A percentile compares a stretch with the other conserved stretches of the same genome.
phyloP scores from a whole-genome alignment of 2,113 vertebrate species.

The Myrmecobius fasciatus region DNA sequence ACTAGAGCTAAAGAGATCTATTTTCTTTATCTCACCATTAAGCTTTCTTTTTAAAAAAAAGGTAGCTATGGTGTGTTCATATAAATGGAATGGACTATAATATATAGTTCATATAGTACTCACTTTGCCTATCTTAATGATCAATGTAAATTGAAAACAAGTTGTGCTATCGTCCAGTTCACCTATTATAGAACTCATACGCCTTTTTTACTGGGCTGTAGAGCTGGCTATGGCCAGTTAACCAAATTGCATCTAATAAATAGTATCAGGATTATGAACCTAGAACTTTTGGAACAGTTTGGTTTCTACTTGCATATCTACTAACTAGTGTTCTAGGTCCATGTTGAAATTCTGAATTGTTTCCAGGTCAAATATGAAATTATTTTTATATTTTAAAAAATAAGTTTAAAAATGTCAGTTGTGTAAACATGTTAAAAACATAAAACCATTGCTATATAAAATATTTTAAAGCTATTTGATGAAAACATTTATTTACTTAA shows the following conservation, averaged over 20 bases:
- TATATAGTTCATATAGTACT: not conserved
- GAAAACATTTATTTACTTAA: constrained; percentile 81
- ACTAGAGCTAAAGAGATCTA: not conserved
- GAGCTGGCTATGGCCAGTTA: constrained; percentile 47
- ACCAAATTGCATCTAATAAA: constrained; percentile 52
- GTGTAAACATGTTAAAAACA: constrained; percentile 77
- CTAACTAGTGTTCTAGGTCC: constrained; percentile 70
- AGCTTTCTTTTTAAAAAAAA: constrained; percentile 48
- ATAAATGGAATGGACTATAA: constrained; percentile 34
- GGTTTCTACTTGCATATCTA: constrained; percentile 71
- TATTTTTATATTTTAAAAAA: constrained; percentile 70
- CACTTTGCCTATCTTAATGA: constrained; percentile 51
- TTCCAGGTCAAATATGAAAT: constrained; percentile 74
- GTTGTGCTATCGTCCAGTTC: constrained; percentile 32
- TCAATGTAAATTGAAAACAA: constrained; percentile 24
- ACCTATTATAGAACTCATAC: constrained; percentile 23
- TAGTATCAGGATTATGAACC: constrained; percentile 64
- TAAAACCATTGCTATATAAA: constrained; percentile 77
- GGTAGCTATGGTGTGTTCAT: constrained; percentile 1
- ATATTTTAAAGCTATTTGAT: constrained; percentile 80
- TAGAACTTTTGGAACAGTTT: constrained; percentile 67
- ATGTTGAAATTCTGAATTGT: constrained; percentile 73
- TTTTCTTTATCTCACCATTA: constrained; percentile 39
- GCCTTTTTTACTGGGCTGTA: constrained; percentile 41
- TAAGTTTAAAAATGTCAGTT: constrained; percentile 74